Evolutionary conservation across 2,113 vertebrate genomes (phyloP), one percentile per base, ranked within the genome.

Genomic region (Chaetorhynchus papuensis): DNA sequence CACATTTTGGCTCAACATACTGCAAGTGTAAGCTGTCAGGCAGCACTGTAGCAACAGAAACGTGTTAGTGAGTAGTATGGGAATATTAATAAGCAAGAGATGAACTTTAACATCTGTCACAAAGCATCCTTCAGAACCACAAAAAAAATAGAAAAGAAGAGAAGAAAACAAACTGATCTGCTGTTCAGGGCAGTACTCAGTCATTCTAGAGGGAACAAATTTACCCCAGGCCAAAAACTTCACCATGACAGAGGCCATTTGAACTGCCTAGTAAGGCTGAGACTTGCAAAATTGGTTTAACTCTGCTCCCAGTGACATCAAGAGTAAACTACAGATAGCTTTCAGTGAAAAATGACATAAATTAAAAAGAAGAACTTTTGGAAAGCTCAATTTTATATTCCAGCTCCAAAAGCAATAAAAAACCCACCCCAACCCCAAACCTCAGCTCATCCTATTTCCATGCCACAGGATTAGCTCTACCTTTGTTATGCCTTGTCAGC

Each of bases 71-170:
- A 77, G 37, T 81, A 59, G 33, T 64, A 95, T 66, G 45, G 83
- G 93, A 96, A 95, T 92, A 95, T 93, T 94, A 96, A 94, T 81
- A 71, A 95, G 88, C 60, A 68, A 76, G 68, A 89, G 68, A 93
- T 42, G 85, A 95, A 90, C 39, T n/a, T 56, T 72, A 90, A 95
- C 92, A 95, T 94, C 83, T 72, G 83, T 76, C 87, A 79, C 37
- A 75, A 76, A 85, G 70, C 80, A 83, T 60, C 83, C 53, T 81
- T 83, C 79, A 84, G 64, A 88, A 45, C 20, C 23, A 81, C 60
- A 52, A n/a, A 83, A 90, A 54, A 5, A 93, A 31, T 13, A 72
- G 47, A 54, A 76, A 45, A 72, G 13, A 65, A 68, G 20, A 81
- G 24, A 49, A 66, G 11, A 81, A 79, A 85, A 85, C 28, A 89